Evolutionary conservation across 2,888 invertebrate species (phyloP), one percentile per base, ranked within the genome.

Genomic region (Scotopteryx bipunctaria): DNA sequence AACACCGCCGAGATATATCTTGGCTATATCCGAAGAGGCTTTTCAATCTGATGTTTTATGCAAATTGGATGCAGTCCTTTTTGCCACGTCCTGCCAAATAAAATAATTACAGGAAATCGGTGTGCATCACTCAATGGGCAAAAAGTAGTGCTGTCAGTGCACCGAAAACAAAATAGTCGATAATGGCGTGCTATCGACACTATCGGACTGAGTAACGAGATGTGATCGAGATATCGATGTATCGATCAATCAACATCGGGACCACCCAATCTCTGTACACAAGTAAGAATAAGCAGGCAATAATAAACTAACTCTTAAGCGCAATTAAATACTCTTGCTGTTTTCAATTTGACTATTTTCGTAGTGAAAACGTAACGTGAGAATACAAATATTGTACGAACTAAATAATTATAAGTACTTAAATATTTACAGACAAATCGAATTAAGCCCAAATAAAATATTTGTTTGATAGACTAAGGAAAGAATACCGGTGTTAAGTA

Each of bases 261-360:
- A 82, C 81, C 82, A 82, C 81, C 82, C 81, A 74, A 73, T 76
- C 54, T 23, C 57, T 33, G 54, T 57, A 57, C 56, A 51, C 59
- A 16, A 23, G 40, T 17, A 49, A 25, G 43, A 43, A 43, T 38
- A 58, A 63, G 40, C 36, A 40, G 32, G 6, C 19, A 13, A 15
- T n/a, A 23, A 25, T 44, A 35, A 43, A 43, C 8, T 44, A 25
- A 25, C 17, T 17, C 13, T 33, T 25, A 16, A 29, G 36, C n/a
- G n/a, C 21, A 37, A 37, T 37, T 45, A 37, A 15, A 2, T 9
- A n/a, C n/a, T n/a, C n/a, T n/a, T n/a, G n/a, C n/a, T n/a, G n/a
- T n/a, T n/a, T n/a, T n/a, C n/a, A n/a, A n/a, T n/a, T n/a, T n/a
- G n/a, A n/a, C n/a, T n/a, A n/a, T n/a, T n/a, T n/a, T n/a, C n/a